Evolutionary conservation across 2,888 invertebrate genomes (phyloP).

Genomic region (Cheilosia soror): DNA sequence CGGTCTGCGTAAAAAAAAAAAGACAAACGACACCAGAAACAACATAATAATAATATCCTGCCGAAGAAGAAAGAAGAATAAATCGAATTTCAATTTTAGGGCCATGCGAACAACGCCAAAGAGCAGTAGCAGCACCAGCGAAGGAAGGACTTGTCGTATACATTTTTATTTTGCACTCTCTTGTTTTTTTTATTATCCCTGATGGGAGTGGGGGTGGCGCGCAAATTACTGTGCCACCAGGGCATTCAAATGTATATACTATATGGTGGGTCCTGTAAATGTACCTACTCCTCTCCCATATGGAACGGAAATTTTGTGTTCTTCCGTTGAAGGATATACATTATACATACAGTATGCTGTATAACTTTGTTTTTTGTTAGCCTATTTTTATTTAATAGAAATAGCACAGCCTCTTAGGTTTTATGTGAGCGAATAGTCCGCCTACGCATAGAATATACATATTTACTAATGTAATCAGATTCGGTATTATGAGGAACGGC

Average conservation of each 20-base stretch:
- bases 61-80: conserved; percentile 22
- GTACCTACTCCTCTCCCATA: background rate
- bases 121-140: background rate
- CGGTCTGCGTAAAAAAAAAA: background rate
- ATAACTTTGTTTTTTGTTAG: background rate
- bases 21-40: conserved; percentile 7
- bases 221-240: conserved; percentile 45
- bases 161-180: conserved; percentile 27
- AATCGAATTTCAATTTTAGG: conserved; percentile 59
- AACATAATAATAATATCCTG: conserved; percentile 9
- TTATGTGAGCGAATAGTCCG: conserved; percentile 28
- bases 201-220: conserved; percentile 10
- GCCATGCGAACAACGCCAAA: background rate
- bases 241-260: background rate
- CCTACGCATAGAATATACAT: conserved; percentile 23
- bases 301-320: background rate
- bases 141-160: conserved; percentile 8
- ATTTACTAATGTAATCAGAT: conserved; percentile 23
- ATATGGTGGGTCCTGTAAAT: background rate
- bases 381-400: conserved; percentile 11
- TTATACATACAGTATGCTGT: too few species aligned
- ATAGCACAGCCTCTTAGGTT: conserved; percentile 24
- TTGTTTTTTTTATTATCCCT: conserved; percentile 34
- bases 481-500: background rate
- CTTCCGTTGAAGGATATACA: conserved; percentile 16